Base-by-base conservation (phyloP, 2,888 invertebrate species). In the Hirtodrosophila trivittata region DNA sequence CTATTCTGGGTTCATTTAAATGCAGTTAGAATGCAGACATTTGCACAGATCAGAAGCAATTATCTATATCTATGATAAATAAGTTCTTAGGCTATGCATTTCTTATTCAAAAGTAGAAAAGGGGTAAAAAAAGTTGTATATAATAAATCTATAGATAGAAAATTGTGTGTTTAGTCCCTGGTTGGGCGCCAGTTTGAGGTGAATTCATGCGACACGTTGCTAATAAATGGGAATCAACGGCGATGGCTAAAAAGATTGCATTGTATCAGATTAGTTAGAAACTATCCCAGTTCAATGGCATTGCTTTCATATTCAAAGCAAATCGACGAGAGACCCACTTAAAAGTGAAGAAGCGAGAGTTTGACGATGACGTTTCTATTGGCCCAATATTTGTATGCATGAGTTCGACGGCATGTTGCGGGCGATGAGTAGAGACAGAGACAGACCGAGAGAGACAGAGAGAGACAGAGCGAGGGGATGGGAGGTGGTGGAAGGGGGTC, bases 301-400 rank as follows among this genome's bases (percentile, higher is more conserved):
- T 32, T 68, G 72, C 68, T 77, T 63, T 77, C 75, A 65, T 68
- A 69, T 76, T 62, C 49, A 66, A 65, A 72, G 56, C 25, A 66
- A 49, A 59, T 45, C 47, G 47, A 54, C 38, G 57, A 50, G 50
- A 72, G 64, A 77, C 63, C 51, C 51, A 65, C 50, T 63, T 67
- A 77, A 73, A 77, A 65, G 65, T 65, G 68, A 64, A 77, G 77
- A 80, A 77, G 81, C 75, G 77, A 77, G 77, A 77, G 77, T 77
- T 81, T 51, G 57, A 51, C 50, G 73, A 78, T 75, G 63, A 73
- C 66, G 73, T 75, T 65, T 62, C 55, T 38, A 39, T 55, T 45
- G 62, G 52, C 49, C 59, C 66, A 21, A 21, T 21, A 21, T 3
- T 21, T 50, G 49, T 42, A 26, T 42, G 43, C 32, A 1, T 50